Conservation (phyloP, 2,888 invertebrate species). For the Erebia epiphron region DNA sequence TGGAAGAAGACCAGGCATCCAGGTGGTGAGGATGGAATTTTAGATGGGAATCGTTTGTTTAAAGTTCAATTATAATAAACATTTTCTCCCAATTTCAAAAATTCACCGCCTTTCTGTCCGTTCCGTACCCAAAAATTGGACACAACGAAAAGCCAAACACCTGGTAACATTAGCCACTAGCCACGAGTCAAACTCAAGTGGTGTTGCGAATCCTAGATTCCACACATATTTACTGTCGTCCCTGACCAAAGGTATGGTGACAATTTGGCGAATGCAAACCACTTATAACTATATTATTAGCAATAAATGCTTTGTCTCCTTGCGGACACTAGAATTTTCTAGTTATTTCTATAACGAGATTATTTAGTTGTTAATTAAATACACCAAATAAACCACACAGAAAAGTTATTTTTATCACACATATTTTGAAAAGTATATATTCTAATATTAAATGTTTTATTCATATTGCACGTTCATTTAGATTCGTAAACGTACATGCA, state of each 20-base stretch:
- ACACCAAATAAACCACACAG: background rate
- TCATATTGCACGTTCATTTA: background rate
- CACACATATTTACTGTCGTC: constrained; percentile 24
- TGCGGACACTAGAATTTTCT: background rate
- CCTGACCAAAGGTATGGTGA: constrained; percentile 20
- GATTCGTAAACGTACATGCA: background rate
- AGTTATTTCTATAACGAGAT: background rate
- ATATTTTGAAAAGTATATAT: too few relatives aligned
- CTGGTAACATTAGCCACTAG: constrained; percentile 10
- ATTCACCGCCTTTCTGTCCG: background rate
- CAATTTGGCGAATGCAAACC: constrained; percentile 10
- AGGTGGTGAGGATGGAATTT: too few relatives aligned
- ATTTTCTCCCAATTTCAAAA: background rate
- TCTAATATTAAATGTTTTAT: background rate
- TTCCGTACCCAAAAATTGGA: background rate
- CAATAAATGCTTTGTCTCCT: constrained; percentile 18
- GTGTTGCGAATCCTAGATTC: constrained; percentile 29
- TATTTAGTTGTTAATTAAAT: background rate
- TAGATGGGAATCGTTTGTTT: background rate
- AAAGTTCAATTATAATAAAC: background rate
- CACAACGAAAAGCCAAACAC: background rate
- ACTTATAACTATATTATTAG: constrained; percentile 9
- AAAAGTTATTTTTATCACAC: background rate
- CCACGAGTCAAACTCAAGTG: constrained; percentile 44
- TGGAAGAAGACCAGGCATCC: too few relatives aligned